A percentile compares a stretch with the other conserved stretches of the same genome.
Conservation (phyloP, 2,888 invertebrate species). For the Amiota mariae region DNA sequence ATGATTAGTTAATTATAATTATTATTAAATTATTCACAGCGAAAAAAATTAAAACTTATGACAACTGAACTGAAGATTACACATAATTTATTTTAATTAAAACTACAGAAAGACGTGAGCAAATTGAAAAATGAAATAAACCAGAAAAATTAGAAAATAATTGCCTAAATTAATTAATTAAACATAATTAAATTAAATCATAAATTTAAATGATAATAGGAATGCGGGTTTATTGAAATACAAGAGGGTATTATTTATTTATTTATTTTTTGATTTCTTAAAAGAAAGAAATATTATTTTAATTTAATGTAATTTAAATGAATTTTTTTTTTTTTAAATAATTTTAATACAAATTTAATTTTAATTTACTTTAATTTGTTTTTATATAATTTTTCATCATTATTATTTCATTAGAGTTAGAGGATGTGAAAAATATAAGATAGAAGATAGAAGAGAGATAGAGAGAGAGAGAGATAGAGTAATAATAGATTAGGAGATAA, state of each 20-base stretch:
- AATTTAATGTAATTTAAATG: not conserved
- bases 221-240: conserved; percentile 33
- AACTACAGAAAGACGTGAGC: not conserved
- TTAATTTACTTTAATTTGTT: no score
- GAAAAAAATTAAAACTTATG: not conserved
- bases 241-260: not conserved
- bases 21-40: conserved; percentile 26
- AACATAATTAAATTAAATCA: not conserved
- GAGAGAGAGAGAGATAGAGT: no score
- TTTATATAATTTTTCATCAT: no score
- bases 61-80: conserved; percentile 6
- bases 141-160: not conserved
- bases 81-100: not conserved
- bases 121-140: conserved; percentile 4
- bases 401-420: no score
- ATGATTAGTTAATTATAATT: not conserved
- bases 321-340: conserved; percentile 6
- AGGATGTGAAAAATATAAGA: no score
- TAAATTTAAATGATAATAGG: conserved; percentile 5
- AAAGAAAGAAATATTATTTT: not conserved
- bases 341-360: not conserved
- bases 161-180: not conserved
- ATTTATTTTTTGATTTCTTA: not conserved
- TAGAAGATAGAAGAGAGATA: no score
- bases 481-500: no score